Conservation (phyloP, 2,113 vertebrate genomes). For the Lamprotornis superbus region DNA sequence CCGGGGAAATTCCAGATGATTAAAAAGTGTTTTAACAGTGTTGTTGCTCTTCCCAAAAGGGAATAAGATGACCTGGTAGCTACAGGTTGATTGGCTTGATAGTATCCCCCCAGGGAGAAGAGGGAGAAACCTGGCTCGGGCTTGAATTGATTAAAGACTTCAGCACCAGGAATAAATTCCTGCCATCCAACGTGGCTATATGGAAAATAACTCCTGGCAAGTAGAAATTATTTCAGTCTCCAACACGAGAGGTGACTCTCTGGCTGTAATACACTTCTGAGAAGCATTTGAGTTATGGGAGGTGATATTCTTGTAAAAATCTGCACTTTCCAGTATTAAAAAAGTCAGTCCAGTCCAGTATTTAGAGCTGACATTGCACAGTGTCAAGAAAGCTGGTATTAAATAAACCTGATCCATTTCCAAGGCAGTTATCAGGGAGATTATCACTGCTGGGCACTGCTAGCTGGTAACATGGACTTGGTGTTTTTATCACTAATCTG, state of each 20-base stretch:
- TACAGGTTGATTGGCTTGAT: conserved; percentile 52
- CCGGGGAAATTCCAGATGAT: conserved; percentile 6
- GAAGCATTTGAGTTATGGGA: not conserved
- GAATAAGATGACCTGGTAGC: conserved; percentile 33
- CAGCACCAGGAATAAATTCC: conserved; percentile 14
- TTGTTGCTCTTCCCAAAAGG: conserved; percentile 12
- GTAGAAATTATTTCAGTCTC: not conserved
- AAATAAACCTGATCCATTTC: conserved; percentile 30
- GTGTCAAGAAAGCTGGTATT: not conserved
- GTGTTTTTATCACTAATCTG: conserved; percentile 1
- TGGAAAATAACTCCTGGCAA: conserved; percentile 53
- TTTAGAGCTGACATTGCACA: conserved; percentile 21
- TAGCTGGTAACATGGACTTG: not conserved
- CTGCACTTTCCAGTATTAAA: conserved; percentile 10
- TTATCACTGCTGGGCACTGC: conserved; percentile 29
- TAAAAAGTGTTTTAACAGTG: conserved; percentile 8
- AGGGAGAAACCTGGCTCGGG: not conserved
- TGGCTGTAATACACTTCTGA: not conserved
- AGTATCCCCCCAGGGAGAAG: not conserved
- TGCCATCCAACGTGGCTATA: not conserved
- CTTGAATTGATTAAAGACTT: conserved; percentile 47
- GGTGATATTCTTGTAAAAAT: conserved; percentile 30
- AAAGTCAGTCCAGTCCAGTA: conserved; percentile 13
- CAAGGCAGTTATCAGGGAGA: conserved; percentile 29
- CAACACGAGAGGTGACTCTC: not conserved